Conservation (phyloP, 2,113 vertebrate species). For the Zonotrichia leucophrys region DNA sequence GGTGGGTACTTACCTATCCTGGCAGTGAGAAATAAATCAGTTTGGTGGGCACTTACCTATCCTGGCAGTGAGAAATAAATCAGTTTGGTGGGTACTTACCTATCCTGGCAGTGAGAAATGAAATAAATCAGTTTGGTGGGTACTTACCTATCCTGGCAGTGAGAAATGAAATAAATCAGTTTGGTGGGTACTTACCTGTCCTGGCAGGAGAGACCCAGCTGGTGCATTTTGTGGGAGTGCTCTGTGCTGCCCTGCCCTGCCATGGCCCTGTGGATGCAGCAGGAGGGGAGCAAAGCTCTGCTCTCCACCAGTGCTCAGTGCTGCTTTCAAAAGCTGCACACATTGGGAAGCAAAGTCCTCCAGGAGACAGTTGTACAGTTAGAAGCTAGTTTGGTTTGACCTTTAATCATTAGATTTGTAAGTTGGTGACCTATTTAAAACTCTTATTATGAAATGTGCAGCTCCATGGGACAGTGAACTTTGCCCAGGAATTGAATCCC, state of each 20-base stretch:
- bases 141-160: no score
- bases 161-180: no score
- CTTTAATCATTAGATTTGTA: conserved; percentile 28
- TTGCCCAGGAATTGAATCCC: conserved; percentile 59
- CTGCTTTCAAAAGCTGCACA: neutral
- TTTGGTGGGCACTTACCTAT: neutral
- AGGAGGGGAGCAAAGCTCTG: neutral
- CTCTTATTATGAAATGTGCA: conserved; percentile 54
- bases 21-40: neutral
- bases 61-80: no score
- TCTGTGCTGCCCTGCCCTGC: neutral
- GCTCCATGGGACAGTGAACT: conserved; percentile 61
- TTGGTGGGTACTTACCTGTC: neutral
- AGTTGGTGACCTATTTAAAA: conserved; percentile 58
- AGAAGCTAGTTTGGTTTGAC: conserved; percentile 7
- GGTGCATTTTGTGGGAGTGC: neutral
- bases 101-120: neutral
- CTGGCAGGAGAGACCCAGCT: neutral
- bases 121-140: no score
- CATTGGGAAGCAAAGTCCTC: neutral
- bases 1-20: no score
- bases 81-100: no score
- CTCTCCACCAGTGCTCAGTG: neutral
- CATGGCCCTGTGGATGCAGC: neutral
- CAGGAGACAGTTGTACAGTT: neutral